A percentile compares a stretch with the other conserved stretches of the same genome.
Conservation (phyloP, 2,113 vertebrate genomes). For the Coptodon rendalli region DNA sequence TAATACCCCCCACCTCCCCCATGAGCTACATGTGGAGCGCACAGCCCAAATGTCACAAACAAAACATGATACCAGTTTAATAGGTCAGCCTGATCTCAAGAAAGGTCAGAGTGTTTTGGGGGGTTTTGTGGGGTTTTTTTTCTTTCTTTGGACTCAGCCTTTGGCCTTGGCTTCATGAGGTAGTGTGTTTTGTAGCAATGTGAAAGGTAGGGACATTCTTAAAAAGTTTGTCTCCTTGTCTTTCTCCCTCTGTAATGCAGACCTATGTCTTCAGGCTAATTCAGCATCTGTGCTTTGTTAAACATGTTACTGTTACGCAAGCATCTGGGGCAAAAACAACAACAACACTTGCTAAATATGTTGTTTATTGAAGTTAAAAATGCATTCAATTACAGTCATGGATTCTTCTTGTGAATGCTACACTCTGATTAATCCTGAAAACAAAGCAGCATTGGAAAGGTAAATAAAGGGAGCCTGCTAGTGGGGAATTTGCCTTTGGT, state of each 20-base stretch:
- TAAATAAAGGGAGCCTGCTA: conserved; percentile 30
- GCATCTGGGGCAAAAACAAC: conserved; percentile 51
- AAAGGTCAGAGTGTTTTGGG: conserved; percentile 11
- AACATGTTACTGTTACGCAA: conserved; percentile 64
- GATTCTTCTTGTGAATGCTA: conserved; percentile 18
- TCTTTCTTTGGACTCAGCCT: background rate
- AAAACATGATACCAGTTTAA: conserved; percentile 41
- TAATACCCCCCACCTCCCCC: background rate
- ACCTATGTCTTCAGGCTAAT: conserved; percentile 58
- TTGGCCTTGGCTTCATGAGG: background rate
- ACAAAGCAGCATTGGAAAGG: conserved; percentile 36
- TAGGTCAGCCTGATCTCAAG: conserved; percentile 15
- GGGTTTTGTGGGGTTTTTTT: accelerated
- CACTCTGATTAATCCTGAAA: conserved; percentile 43
- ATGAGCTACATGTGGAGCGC: conserved; percentile 1
- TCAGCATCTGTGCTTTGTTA: conserved; percentile 68
- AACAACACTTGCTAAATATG: conserved; percentile 62
- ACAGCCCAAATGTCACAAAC: conserved; percentile 24
- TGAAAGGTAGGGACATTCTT: conserved; percentile 36
- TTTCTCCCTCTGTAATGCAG: conserved; percentile 39
- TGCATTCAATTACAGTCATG: conserved; percentile 40
- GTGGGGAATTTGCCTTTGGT: conserved; percentile 14
- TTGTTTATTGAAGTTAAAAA: conserved; percentile 65
- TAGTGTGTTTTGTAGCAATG: background rate
- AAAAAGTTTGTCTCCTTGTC: conserved; percentile 10